Conservation (phyloP, 2,797 vertebrate species). For the Petrocephalus sullivani region DNA sequence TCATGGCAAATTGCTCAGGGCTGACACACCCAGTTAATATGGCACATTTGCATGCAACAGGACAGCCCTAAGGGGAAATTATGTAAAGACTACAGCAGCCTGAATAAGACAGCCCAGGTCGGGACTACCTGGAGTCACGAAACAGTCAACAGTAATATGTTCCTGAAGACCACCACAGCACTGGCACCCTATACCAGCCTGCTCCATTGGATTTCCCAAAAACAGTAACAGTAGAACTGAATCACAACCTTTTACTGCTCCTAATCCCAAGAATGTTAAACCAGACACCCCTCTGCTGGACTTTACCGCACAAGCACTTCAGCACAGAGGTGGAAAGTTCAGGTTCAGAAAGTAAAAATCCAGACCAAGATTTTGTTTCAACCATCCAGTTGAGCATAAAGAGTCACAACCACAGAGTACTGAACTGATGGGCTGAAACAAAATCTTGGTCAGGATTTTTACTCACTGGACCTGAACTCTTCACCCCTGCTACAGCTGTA, state of each 20-base stretch:
- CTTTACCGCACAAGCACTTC: not conserved
- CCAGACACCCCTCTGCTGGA: not conserved
- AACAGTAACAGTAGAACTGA: not conserved
- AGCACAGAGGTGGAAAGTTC: not conserved
- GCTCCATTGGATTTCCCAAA: slow-evolving; percentile 9
- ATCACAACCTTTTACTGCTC: not conserved
- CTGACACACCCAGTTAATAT: not conserved
- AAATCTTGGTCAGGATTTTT: not conserved
- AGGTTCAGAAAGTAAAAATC: not conserved
- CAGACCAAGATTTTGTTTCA: not conserved
- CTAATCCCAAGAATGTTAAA: slow-evolving; percentile 13
- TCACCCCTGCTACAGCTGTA: not conserved
- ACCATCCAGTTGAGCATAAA: not conserved
- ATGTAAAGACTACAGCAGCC: not conserved
- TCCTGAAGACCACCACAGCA: not conserved
- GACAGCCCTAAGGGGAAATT: not conserved
- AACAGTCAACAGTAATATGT: not conserved
- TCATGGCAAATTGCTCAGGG: not conserved
- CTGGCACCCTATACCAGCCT: not conserved
- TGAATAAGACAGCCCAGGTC: not conserved
- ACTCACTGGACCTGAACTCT: not conserved
- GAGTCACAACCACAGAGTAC: not conserved
- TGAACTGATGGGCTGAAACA: not conserved
- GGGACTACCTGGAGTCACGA: not conserved
- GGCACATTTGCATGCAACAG: not conserved